A percentile compares a stretch with the other conserved stretches of the same genome.
These are phyloP conservation scores for Ochropacha duplaris DNA, from an alignment of 2,888 invertebrate genomes.

Conservation along the genomic window DNA sequence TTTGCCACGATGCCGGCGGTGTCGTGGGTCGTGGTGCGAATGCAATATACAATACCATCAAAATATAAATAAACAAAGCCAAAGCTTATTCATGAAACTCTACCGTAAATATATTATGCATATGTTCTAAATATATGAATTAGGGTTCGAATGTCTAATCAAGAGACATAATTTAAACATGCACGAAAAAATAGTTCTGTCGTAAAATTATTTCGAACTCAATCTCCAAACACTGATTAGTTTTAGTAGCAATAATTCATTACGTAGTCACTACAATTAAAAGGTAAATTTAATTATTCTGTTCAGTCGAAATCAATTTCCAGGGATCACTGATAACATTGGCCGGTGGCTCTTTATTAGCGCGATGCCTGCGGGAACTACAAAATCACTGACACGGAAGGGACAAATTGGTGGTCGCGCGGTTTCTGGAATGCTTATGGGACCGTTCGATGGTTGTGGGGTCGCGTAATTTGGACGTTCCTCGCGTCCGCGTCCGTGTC, in stretches of 20 bases:
- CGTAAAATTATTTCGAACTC: no score
- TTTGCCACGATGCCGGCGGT: conserved; percentile 18
- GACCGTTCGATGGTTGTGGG: conserved; percentile 51
- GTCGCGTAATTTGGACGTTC: conserved; percentile 60
- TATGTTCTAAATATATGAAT: no score
- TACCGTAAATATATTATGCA: no score
- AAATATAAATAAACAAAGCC: conserved; percentile 19
- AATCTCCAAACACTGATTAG: no score
- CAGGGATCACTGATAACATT: conserved; percentile 36
- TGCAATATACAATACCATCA: conserved; percentile 32
- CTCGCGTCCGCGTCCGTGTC: conserved; percentile 34
- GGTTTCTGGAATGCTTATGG: conserved; percentile 60
- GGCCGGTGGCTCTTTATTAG: conserved; percentile 47
- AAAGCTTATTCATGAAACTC: conserved; percentile 2
- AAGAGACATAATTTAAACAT: no score
- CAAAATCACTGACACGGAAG: conserved; percentile 66
- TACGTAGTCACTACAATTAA: not conserved
- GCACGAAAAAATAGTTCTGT: no score
- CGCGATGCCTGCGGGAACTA: conserved; percentile 50
- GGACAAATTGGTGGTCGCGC: conserved; percentile 68
- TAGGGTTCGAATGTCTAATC: no score
- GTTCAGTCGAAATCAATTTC: conserved; percentile 49
- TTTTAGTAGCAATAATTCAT: not conserved
- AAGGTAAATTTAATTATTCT: conserved; percentile 10
- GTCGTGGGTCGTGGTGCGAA: conserved; percentile 22